A percentile compares a stretch with the other conserved stretches of the same genome.
phyloP scores from a whole-genome alignment of 2,797 vertebrate species.

The Eospalax fontanierii region DNA sequence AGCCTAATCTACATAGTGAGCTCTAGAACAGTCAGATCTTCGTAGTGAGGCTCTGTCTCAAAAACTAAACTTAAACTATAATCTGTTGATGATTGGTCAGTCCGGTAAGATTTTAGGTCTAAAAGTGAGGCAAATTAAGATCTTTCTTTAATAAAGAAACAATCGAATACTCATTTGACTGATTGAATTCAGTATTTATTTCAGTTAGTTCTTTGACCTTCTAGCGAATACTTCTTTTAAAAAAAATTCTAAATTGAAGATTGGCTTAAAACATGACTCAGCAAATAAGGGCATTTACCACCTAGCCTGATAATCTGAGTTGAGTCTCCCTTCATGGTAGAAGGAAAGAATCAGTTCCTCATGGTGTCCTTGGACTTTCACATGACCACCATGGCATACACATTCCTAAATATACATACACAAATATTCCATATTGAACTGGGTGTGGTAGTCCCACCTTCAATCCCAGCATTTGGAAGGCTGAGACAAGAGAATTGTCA shows the following conservation, averaged over 20 bases:
- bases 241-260: neutral
- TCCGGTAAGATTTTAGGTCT: neutral
- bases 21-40: too few species aligned
- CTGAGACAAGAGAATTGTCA: neutral
- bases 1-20: too few species aligned
- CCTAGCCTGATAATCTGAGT: neutral
- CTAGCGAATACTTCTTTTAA: neutral
- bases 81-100: neutral
- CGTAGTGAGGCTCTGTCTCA: too few species aligned
- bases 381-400: neutral
- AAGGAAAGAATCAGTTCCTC: neutral
- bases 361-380: neutral
- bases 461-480: neutral
- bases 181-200: neutral
- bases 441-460: neutral
- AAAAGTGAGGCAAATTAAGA: neutral
- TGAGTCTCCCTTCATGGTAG: neutral
- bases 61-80: neutral
- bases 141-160: neutral
- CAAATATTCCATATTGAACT: neutral
- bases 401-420: neutral
- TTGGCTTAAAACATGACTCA: neutral
- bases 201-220: neutral
- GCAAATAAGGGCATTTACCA: neutral
- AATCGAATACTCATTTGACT: neutral